Evolutionary conservation across 2,113 vertebrate species (phyloP).

Genomic region (Lethenteron camtschaticum): DNA sequence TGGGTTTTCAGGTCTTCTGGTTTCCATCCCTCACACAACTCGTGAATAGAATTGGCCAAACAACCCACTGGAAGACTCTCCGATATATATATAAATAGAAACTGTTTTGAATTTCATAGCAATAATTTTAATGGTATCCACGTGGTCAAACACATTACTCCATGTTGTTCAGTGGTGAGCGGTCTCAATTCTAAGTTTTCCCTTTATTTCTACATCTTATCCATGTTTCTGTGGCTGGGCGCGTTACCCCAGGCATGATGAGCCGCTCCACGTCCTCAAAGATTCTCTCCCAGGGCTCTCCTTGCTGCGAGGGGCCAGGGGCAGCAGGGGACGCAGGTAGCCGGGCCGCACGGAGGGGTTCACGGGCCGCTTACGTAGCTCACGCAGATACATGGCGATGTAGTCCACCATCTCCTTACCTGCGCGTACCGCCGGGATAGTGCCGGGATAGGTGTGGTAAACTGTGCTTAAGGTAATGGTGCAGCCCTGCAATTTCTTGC

Average conservation of each 20-base stretch:
- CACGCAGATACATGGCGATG: constrained; percentile 57
- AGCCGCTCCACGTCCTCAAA: constrained; percentile 66
- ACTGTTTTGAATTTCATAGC: too few species aligned
- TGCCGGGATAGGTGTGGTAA: too few species aligned
- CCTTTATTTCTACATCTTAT: constrained; percentile 9
- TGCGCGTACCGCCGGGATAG: constrained; percentile 12
- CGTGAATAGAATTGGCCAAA: too few species aligned
- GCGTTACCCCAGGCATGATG: constrained; percentile 78
- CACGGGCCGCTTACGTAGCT: constrained; percentile 48
- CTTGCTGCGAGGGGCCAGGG: constrained; percentile 43
- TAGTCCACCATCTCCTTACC: constrained; percentile 86
- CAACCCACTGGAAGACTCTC: too few species aligned
- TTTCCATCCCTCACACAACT: too few species aligned
- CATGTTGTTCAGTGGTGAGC: too few species aligned
- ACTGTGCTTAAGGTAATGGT: too few species aligned
- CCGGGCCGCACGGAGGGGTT: constrained; percentile 67
- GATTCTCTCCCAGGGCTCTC: constrained; percentile 66
- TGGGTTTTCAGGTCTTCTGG: too few species aligned
- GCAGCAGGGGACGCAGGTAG: constrained; percentile 53
- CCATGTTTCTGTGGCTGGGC: constrained; percentile 7
- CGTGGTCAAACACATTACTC: not conserved
- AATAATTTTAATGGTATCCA: too few species aligned
- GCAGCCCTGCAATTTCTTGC: too few species aligned
- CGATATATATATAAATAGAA: too few species aligned
- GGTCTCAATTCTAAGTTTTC: too few species aligned